Evolutionary conservation across 2,888 invertebrate genomes (phyloP).

Genomic region (Hypselothyrea guttata): DNA sequence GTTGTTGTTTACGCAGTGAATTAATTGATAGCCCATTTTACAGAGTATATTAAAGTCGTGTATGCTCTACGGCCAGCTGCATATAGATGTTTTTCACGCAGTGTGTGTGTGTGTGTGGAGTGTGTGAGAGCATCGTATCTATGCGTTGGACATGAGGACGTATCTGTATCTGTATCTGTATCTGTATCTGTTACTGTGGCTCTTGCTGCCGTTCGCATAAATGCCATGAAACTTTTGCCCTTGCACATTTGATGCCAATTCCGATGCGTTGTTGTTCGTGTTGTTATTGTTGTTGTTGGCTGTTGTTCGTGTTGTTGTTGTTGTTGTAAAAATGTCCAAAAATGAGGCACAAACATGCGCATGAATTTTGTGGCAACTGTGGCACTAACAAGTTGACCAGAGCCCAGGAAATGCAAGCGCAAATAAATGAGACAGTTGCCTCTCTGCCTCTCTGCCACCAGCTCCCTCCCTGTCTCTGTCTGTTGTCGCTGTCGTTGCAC

Average conservation of each 20-base stretch:
- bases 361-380: conserved; percentile 73
- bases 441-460: too few species aligned
- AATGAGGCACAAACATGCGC: conserved; percentile 79
- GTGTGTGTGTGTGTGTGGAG: conserved; percentile 5
- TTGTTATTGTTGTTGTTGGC: conserved; percentile 26
- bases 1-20: too few species aligned
- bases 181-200: conserved; percentile 35
- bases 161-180: conserved; percentile 27
- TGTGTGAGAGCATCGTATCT: conserved; percentile 28
- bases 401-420: conserved; percentile 8
- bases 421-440: conserved; percentile 45
- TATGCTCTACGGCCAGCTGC: too few species aligned
- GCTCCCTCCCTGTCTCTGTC: too few species aligned
- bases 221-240: conserved; percentile 59
- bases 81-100: conserved; percentile 6
- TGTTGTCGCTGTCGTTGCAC: conserved; percentile 22
- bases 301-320: conserved; percentile 18
- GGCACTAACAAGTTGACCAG: conserved; percentile 25
- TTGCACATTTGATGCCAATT: conserved; percentile 59
- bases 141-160: conserved; percentile 34
- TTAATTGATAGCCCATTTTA: neutral
- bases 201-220: conserved; percentile 42
- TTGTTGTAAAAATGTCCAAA: conserved; percentile 64
- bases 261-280: conserved; percentile 43
- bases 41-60: conserved; percentile 18